Percentiles rank a stretch among this genome's conserved stretches.
phyloP scores from a whole-genome alignment of 2,113 vertebrate species.

The Tragelaphus buxtoni region DNA sequence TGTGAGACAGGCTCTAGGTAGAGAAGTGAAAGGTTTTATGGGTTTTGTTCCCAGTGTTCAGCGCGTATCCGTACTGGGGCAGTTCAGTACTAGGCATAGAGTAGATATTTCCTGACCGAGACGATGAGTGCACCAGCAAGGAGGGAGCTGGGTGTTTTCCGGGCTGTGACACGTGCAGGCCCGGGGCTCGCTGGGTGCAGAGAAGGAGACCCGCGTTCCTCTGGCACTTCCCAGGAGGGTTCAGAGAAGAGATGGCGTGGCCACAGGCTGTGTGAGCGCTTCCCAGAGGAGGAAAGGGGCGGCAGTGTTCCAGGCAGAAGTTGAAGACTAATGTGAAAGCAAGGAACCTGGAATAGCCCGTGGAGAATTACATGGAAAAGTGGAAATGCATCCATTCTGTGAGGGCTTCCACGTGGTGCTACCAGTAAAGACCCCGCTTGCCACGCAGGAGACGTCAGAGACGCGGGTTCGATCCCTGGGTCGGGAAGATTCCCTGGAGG shows the following conservation, averaged over 20 bases:
- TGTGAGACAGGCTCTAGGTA: not conserved
- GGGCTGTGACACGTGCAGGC: not conserved
- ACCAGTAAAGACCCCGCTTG: not conserved
- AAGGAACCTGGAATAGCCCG: not conserved
- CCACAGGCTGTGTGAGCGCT: not conserved
- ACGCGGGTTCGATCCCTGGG: not conserved
- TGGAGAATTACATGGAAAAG: not conserved
- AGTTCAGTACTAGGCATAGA: not conserved
- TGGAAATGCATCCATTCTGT: not conserved
- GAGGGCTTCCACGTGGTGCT: not conserved
- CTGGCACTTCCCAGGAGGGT: not conserved
- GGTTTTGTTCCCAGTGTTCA: not conserved
- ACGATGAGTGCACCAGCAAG: too few relatives aligned
- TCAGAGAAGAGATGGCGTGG: not conserved
- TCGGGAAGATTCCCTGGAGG: not conserved
- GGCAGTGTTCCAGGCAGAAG: not conserved
- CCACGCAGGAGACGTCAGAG: not conserved
- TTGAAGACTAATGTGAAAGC: not conserved
- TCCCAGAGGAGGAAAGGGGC: not conserved
- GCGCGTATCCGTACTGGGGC: not conserved
- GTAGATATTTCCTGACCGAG: not conserved
- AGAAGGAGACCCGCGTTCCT: not conserved
- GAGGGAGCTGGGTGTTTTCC: not conserved
- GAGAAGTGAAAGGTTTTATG: not conserved
- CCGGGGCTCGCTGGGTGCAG: fast-evolving